Conservation (phyloP, 2,888 invertebrate species). For the Pyrrhosoma nymphula region DNA sequence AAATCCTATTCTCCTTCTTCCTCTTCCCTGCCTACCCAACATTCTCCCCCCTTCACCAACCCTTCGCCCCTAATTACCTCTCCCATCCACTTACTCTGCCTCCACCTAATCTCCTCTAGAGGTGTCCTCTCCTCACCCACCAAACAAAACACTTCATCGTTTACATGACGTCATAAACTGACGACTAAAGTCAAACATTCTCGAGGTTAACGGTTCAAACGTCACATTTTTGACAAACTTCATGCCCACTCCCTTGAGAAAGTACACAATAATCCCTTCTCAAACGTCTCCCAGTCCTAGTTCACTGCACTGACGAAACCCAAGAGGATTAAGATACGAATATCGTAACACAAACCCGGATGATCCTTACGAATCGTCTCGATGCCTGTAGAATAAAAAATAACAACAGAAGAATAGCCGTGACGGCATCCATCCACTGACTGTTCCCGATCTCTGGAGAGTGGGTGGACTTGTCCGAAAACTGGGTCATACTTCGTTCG, state of each 20-base stretch:
- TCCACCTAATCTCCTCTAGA: too few species aligned
- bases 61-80: too few species aligned
- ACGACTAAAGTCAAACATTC: background rate
- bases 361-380: background rate
- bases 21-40: too few species aligned
- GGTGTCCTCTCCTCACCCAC: too few species aligned
- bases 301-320: background rate
- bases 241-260: background rate
- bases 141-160: too few species aligned
- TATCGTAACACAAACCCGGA: background rate
- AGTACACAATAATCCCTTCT: background rate
- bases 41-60: too few species aligned
- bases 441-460: background rate
- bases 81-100: too few species aligned
- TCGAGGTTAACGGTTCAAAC: background rate
- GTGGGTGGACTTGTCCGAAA: background rate
- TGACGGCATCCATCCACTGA: background rate
- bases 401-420: background rate
- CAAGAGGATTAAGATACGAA: background rate
- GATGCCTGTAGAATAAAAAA: background rate
- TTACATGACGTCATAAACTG: too few species aligned
- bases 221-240: background rate
- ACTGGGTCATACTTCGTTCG: background rate
- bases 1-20: too few species aligned
- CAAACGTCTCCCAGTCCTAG: background rate